Base-by-base conservation (phyloP, 2,888 invertebrate genomes). In the Nemotelus pantherinus region DNA sequence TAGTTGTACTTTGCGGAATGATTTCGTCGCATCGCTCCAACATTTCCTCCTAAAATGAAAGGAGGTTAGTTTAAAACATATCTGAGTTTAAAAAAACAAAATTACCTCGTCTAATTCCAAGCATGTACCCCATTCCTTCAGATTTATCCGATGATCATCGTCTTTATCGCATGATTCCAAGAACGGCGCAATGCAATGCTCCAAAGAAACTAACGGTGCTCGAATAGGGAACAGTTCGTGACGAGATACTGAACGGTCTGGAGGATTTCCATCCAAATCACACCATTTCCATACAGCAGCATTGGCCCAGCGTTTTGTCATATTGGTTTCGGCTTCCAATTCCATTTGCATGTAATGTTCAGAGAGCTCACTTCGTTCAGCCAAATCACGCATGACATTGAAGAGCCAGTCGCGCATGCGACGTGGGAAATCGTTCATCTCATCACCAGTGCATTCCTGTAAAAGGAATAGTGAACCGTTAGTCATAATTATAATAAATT, bases 281-380 rank as follows among this genome's bases (percentile, higher is more conserved):
- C 99, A 99, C 94, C 95, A 96, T 88, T 99, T 99, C 98, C 98
- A 99, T 82, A 99, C 92, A 82, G 97, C 97, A 67, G 98, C 98
- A 87, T 96, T 96, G 79, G 93, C 89, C 94, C 95, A 95, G 83
- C 94, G 92, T 77, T 93, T 90, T 41, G 94, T 93, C 86, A 94
- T 90, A 87, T 95, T 94, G 70, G 91, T 90, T 89, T 97, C 96
- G 55, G 96, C 96, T 88, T 96, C 96, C 82, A 93, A 90, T 88
- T 97, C 93, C 93, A 96, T 93, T 86, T 92, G 90, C 87, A 94
- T 89, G 87, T 94, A 97, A 86, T 95, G 93, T 74, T 93, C 90
- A 25, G 93, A 91, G 55, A 96, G 89, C 87, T 96, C 95, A 84
- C 93, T 91, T 80, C 96, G 92, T 87, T 95, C 95, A 77, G 97